Conservation (phyloP, 2,113 vertebrate species). For the Tichodroma muraria region DNA sequence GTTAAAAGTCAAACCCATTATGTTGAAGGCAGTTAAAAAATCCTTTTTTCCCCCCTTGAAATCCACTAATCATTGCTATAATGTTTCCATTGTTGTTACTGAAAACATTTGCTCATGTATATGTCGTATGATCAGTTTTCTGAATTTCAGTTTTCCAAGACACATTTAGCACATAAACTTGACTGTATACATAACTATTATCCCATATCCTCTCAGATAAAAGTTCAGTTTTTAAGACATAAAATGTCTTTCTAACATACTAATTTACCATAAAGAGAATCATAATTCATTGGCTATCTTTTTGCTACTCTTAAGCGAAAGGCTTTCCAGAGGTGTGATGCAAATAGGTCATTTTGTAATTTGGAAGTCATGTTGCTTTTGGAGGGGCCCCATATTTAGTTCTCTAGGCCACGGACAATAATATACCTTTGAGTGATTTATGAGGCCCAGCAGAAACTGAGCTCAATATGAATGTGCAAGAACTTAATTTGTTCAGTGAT, state of each 20-base stretch:
- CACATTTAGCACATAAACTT: not conserved
- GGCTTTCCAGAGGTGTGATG: not conserved
- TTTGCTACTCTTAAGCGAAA: not conserved
- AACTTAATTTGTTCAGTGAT: not conserved
- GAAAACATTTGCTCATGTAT: not conserved
- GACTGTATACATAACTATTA: not conserved
- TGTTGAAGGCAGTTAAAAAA: not conserved
- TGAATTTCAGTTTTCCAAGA: not conserved
- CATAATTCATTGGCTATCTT: not conserved
- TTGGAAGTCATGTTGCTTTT: not conserved
- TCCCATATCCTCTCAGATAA: not conserved
- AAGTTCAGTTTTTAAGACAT: not conserved
- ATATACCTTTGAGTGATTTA: not conserved
- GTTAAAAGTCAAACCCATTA: not conserved
- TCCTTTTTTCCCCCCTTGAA: accelerated
- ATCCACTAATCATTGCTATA: not conserved
- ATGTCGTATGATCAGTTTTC: not conserved
- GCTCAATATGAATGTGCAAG: not conserved
- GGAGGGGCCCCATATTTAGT: not conserved
- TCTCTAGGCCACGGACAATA: not conserved
- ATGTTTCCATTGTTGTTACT: not conserved
- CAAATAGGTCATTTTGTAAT: not conserved
- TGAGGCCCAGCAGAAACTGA: not conserved
- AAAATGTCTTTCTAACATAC: not conserved
- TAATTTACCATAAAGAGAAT: not conserved